Evolutionary conservation across 2,113 vertebrate genomes (phyloP).

Genomic region (Fregetta grallaria): DNA sequence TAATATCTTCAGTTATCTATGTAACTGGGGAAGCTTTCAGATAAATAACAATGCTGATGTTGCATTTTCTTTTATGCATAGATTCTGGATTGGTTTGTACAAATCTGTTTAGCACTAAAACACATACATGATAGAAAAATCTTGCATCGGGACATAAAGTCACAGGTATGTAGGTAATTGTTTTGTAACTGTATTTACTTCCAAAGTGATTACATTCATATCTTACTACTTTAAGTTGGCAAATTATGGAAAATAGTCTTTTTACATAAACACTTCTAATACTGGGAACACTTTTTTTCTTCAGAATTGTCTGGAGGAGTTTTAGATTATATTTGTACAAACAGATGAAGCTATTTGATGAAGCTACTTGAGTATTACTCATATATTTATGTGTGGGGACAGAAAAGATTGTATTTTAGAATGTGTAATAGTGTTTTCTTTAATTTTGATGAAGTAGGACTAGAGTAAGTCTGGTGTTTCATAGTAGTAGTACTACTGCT

Average conservation of each 20-base stretch:
- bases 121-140: slow-evolving; percentile 97
- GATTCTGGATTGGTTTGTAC: slow-evolving; percentile 98
- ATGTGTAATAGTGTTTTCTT: not conserved
- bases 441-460: not conserved
- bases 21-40: not conserved
- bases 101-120: slow-evolving; percentile 95
- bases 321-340: not conserved
- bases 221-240: not conserved
- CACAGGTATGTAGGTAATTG: slow-evolving; percentile 81
- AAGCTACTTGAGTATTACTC: not conserved
- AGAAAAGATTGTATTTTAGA: not conserved
- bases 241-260: not conserved
- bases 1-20: not conserved
- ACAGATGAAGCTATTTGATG: not conserved
- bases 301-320: not conserved
- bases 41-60: not conserved
- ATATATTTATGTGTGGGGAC: not conserved
- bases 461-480: not conserved
- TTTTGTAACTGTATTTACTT: not conserved
- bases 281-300: not conserved
- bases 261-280: not conserved
- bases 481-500: not conserved
- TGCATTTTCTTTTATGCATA: slow-evolving; percentile 46
- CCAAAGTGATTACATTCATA: not conserved
- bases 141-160: slow-evolving; percentile 97